Evolutionary conservation across 2,888 invertebrate species (phyloP), one percentile per base, ranked within the genome.

Genomic region (Drosophila testacea): DNA sequence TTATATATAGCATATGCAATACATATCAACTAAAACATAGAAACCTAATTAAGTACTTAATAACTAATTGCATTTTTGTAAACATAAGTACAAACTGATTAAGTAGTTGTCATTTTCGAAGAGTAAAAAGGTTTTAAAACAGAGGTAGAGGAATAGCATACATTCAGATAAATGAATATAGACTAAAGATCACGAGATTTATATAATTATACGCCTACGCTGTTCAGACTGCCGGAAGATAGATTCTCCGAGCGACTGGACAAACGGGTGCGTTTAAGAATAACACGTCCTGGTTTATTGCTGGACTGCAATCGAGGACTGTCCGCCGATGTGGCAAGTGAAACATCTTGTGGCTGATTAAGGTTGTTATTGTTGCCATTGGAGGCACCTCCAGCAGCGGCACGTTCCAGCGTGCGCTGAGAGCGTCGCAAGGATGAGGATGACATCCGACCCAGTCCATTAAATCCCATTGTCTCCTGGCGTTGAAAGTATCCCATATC

Each of bases 201-300:
- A 2, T 22, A 22, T 22, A 1, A 22, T 22, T 78, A 85, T 5
- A 85, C 90, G 57, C 90, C 85, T 4, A 85, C 83, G 42, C 85
- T 85, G 50, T 89, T 85, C 4, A 85, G 69, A 55, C 85, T 85
- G 54, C 86, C 85, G 30, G 85, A 85, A 1, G 85, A 85, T 1
- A 88, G 76, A 48, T 89, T 85, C 64, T 85, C 90, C 11, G 85
- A 85, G 42, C 85, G 90, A 51, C 90, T 85, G 44, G 90, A 80
- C n/a, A 85, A 51, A 5, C 85, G 86, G 1, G 86, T 52, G 10
- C 88, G 88, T 42, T 85, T 85, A 22, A 85, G 67, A 34, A 85
- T 79, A 39, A 85, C 83, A 27, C 90, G 88, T 2, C 71, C 80
- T 2, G 80, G 50, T 32, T 76, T 81, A 30, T 67, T 77, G 13